phyloP scores from a whole-genome alignment of 1,140 invertebrate genomes.

The Triops longicaudatus region DNA sequence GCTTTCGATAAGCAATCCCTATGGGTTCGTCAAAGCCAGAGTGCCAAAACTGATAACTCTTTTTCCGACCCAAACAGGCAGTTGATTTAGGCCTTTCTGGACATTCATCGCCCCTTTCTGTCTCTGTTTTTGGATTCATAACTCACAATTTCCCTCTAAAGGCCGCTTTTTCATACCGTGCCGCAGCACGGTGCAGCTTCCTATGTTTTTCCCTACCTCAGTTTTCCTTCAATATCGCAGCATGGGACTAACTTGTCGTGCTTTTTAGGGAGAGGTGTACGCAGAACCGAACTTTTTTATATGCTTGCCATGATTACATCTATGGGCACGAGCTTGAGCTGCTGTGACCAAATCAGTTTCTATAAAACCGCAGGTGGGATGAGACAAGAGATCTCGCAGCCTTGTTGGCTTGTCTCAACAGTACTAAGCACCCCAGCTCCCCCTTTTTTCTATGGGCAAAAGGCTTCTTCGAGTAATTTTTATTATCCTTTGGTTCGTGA shows the following conservation, averaged over 20 bases:
- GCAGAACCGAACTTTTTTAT: neutral
- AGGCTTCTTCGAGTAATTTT: neutral
- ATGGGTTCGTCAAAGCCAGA: neutral
- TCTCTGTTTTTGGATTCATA: neutral
- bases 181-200: too few species aligned
- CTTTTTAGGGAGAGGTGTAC: neutral
- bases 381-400: neutral
- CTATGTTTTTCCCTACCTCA: too few species aligned
- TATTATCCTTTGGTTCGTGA: neutral
- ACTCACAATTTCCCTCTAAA: too few species aligned
- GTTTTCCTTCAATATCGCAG: neutral
- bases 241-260: neutral
- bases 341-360: slow-evolving; percentile 11
- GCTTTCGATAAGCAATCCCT: neutral
- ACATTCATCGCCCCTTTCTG: neutral
- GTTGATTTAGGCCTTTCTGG: neutral
- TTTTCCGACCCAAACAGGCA: neutral
- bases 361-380: slow-evolving; percentile 6
- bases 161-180: too few species aligned
- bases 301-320: neutral
- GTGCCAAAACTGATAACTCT: slow-evolving; percentile 11
- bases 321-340: neutral
- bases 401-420: neutral
- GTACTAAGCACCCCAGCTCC: neutral
- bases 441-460: neutral